A percentile compares a stretch with the other conserved stretches of the same genome.
Conservation (phyloP, 2,113 vertebrate genomes). For the Microcebus jonahi region DNA sequence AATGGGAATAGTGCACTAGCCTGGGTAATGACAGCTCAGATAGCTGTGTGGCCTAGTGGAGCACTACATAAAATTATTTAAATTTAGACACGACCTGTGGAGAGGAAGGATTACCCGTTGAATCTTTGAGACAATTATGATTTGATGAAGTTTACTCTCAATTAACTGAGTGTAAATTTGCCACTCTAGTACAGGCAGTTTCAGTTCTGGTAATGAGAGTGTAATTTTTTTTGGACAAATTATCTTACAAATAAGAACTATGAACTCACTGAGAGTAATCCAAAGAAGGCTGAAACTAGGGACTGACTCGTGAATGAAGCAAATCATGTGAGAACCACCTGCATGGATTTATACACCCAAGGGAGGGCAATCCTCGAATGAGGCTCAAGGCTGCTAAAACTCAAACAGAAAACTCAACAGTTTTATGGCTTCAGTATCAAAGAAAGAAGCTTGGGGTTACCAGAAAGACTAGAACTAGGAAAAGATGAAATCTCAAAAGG, state of each 20-base stretch:
- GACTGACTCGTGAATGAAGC: neutral
- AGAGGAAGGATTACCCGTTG: neutral
- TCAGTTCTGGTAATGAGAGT: neutral
- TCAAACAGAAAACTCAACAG: neutral
- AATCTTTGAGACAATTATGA: neutral
- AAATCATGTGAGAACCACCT: neutral
- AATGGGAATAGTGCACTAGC: rapidly evolving
- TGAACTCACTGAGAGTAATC: neutral
- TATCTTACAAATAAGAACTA: neutral
- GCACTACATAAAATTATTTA: neutral
- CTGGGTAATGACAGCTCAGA: neutral
- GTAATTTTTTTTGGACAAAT: neutral
- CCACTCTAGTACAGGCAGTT: neutral
- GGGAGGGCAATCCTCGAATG: neutral
- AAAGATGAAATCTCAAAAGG: neutral
- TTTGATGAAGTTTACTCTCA: neutral
- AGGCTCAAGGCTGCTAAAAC: neutral
- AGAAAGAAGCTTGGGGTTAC: neutral
- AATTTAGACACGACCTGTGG: neutral
- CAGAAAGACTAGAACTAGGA: neutral
- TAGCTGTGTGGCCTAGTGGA: neutral
- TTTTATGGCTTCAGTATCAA: neutral
- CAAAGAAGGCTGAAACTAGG: neutral
- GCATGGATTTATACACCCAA: neutral
- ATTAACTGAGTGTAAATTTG: neutral